These are phyloP conservation scores for Priocnemis perturbator DNA, from an alignment of 2,888 invertebrate genomes.

Conservation along the genomic window DNA sequence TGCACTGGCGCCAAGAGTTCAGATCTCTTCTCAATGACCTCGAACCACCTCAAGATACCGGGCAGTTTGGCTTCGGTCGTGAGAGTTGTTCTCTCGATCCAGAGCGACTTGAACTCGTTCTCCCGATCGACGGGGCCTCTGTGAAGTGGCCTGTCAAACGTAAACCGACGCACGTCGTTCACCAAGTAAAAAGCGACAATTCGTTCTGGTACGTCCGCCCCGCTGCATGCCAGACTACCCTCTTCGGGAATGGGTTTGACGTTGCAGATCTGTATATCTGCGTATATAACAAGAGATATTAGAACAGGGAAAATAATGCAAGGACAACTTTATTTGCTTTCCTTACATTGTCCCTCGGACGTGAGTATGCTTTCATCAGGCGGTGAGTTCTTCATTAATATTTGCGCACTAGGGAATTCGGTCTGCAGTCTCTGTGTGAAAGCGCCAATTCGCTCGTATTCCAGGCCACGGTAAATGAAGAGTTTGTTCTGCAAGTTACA, in stretches of 20 bases:
- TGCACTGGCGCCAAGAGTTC: slow-evolving; percentile 89
- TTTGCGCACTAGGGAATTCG: slow-evolving; percentile 96
- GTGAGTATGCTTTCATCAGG: slow-evolving; percentile 91
- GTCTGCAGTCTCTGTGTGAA: slow-evolving; percentile 95
- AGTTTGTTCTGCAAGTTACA: slow-evolving; percentile 85
- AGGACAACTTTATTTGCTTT: not conserved
- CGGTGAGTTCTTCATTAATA: slow-evolving; percentile 92
- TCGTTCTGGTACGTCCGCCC: slow-evolving; percentile 87
- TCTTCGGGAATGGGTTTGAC: slow-evolving; percentile 92
- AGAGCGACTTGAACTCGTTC: slow-evolving; percentile 96
- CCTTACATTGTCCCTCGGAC: slow-evolving; percentile 88
- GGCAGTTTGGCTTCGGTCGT: slow-evolving; percentile 90
- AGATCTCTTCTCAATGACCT: slow-evolving; percentile 85
- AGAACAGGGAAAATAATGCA: too few species aligned
- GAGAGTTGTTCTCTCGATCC: slow-evolving; percentile 94
- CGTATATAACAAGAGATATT: too few species aligned
- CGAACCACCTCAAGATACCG: slow-evolving; percentile 95
- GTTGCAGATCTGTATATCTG: slow-evolving; percentile 95
- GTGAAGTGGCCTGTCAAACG: slow-evolving; percentile 92
- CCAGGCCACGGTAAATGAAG: slow-evolving; percentile 95
- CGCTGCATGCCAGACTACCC: slow-evolving; percentile 77
- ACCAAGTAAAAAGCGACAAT: slow-evolving; percentile 93
- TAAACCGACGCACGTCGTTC: slow-evolving; percentile 92
- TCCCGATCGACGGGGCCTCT: slow-evolving; percentile 94
- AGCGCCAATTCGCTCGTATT: slow-evolving; percentile 95